A percentile compares a stretch with the other conserved stretches of the same genome.
Evolutionary conservation across 2,888 invertebrate genomes (phyloP).

Genomic region (Latrodectus elegans): DNA sequence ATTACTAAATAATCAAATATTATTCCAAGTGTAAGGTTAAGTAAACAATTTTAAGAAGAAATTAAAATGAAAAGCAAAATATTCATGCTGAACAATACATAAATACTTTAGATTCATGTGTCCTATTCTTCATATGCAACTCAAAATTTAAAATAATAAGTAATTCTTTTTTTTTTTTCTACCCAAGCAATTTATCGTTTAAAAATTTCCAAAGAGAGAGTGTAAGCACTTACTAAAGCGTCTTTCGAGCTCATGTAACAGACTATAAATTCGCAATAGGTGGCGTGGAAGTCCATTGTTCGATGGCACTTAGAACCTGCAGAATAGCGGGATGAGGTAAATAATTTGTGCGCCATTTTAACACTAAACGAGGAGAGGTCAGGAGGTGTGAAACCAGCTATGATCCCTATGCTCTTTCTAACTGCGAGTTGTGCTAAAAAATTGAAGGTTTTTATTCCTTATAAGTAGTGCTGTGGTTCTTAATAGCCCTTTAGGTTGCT

Average conservation of each 20-base stretch:
- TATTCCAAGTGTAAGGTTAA: too few species aligned
- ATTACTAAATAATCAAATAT: too few species aligned
- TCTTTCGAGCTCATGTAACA: constrained; percentile 46
- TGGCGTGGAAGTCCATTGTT: constrained; percentile 40
- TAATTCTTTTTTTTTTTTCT: too few species aligned
- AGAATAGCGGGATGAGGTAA: constrained; percentile 23
- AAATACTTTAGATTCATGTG: too few species aligned
- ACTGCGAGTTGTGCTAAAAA: constrained; percentile 38
- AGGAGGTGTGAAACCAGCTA: background rate
- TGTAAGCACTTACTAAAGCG: constrained; percentile 20
- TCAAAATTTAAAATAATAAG: too few species aligned
- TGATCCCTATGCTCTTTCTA: constrained; percentile 36
- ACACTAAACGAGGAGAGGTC: constrained; percentile 33
- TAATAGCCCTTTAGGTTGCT: background rate
- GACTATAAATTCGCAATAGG: constrained; percentile 49
- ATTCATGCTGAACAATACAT: too few species aligned
- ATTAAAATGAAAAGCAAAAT: too few species aligned
- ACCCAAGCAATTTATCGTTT: constrained; percentile 1
- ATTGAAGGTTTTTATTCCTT: constrained; percentile 33
- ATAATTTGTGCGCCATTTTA: constrained; percentile 47
- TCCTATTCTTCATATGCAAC: too few species aligned
- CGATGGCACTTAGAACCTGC: constrained; percentile 42
- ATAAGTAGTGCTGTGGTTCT: background rate
- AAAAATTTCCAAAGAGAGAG: constrained; percentile 30
- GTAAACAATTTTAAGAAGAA: too few species aligned